These are phyloP conservation scores for Linnaemya tessellans DNA, from an alignment of 2,888 invertebrate genomes.

Conservation along the genomic window DNA sequence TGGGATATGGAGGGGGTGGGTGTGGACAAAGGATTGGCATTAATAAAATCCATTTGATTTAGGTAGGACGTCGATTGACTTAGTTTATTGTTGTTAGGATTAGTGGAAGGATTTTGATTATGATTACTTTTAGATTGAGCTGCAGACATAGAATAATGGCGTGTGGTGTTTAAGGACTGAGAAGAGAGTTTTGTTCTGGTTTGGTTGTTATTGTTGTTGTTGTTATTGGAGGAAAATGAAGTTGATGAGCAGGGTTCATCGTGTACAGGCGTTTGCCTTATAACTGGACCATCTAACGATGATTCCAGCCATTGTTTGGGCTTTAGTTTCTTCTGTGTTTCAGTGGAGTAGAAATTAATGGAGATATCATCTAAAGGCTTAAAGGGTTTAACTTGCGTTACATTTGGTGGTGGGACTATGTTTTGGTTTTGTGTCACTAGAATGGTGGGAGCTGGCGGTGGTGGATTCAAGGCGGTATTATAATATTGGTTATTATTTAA, in stretches of 20 bases:
- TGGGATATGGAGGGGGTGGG: slow-evolving; percentile 75
- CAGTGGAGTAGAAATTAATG: slow-evolving; percentile 79
- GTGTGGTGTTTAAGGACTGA: slow-evolving; percentile 79
- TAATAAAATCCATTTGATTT: slow-evolving; percentile 77
- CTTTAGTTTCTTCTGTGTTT: slow-evolving; percentile 80
- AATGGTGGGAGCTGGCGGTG: slow-evolving; percentile 39
- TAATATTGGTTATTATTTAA: slow-evolving; percentile 75
- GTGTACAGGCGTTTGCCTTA: slow-evolving; percentile 67
- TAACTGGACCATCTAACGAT: slow-evolving; percentile 81
- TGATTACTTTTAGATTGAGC: slow-evolving; percentile 66
- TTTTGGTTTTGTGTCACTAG: slow-evolving; percentile 43
- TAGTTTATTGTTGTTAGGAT: slow-evolving; percentile 77
- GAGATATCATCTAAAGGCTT: slow-evolving; percentile 81
- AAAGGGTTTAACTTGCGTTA: slow-evolving; percentile 72
- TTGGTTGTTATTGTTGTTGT: slow-evolving; percentile 67
- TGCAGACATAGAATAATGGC: slow-evolving; percentile 72
- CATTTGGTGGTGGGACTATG: slow-evolving; percentile 70
- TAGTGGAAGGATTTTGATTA: slow-evolving; percentile 75
- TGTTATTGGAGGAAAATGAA: slow-evolving; percentile 9
- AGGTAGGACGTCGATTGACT: slow-evolving; percentile 82
- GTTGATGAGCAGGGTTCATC: slow-evolving; percentile 20
- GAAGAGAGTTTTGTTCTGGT: slow-evolving; percentile 80
- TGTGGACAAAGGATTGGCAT: slow-evolving; percentile 73
- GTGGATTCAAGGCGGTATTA: slow-evolving; percentile 62
- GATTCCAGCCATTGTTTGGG: slow-evolving; percentile 83